phyloP scores from a whole-genome alignment of 2,888 invertebrate species.

The Cremastobaeus sp. region DNA sequence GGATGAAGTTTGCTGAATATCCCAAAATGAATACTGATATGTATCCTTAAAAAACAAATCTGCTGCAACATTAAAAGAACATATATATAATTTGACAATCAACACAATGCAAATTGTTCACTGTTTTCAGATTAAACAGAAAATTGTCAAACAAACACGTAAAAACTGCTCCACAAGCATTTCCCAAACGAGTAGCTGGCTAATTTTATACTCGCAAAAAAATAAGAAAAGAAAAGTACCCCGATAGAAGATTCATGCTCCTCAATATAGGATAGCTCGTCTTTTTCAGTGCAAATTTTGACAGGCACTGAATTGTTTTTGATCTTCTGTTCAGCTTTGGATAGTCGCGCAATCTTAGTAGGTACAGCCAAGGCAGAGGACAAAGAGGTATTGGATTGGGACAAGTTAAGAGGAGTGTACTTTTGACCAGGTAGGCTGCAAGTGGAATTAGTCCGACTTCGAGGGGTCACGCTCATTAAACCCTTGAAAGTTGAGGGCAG shows the following conservation, averaged over 20 bases:
- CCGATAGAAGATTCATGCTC: slow-evolving; percentile 66
- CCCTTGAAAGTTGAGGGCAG: slow-evolving; percentile 69
- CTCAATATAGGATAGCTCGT: slow-evolving; percentile 49
- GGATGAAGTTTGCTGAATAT: too few species aligned
- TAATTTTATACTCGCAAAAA: too few species aligned
- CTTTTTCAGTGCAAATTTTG: slow-evolving; percentile 45
- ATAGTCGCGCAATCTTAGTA: slow-evolving; percentile 67
- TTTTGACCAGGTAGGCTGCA: slow-evolving; percentile 64
- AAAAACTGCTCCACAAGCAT: too few species aligned
- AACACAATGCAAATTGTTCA: too few species aligned
- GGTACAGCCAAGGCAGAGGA: slow-evolving; percentile 67
- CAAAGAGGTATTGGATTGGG: slow-evolving; percentile 26
- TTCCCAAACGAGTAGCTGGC: too few species aligned
- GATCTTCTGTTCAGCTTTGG: slow-evolving; percentile 53
- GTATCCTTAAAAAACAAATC: too few species aligned
- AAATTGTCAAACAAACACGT: too few species aligned
- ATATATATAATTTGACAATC: too few species aligned
- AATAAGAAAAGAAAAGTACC: slow-evolving; percentile 67
- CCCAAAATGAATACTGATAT: too few species aligned
- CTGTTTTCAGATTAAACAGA: too few species aligned
- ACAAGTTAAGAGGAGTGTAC: slow-evolving; percentile 63
- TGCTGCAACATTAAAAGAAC: too few species aligned
- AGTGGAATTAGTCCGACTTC: slow-evolving; percentile 52
- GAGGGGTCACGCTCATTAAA: slow-evolving; percentile 64
- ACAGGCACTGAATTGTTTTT: slow-evolving; percentile 21